A percentile compares a stretch with the other conserved stretches of the same genome.
phyloP scores from a whole-genome alignment of 2,113 vertebrate genomes.

The Varanus komodoensis region DNA sequence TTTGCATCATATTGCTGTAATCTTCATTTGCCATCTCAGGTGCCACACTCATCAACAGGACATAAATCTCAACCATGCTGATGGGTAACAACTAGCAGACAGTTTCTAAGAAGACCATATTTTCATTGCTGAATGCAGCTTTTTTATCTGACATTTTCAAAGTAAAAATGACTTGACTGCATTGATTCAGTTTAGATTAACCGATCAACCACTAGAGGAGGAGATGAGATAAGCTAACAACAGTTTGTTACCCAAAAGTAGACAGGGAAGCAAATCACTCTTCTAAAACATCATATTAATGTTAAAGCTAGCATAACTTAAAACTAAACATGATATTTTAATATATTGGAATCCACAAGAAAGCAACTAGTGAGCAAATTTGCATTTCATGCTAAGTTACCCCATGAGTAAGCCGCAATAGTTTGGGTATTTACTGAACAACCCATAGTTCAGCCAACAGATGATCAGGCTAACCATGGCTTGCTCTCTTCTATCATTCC shows the following conservation, averaged over 20 bases:
- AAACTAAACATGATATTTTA: not conserved
- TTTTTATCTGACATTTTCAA: rapidly evolving
- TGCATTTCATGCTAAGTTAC: too few relatives aligned
- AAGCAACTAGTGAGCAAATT: not conserved
- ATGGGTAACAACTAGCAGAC: not conserved
- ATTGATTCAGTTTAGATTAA: rapidly evolving
- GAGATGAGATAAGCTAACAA: conserved; percentile 37
- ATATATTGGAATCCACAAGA: too few relatives aligned
- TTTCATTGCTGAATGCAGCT: conserved; percentile 17
- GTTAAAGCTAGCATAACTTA: not conserved
- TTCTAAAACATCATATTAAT: not conserved
- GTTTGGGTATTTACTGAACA: too few relatives aligned
- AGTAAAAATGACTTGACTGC: not conserved
- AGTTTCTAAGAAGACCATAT: not conserved
- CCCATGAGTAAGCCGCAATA: too few relatives aligned
- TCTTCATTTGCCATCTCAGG: not conserved
- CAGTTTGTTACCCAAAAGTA: not conserved
- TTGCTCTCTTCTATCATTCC: too few relatives aligned
- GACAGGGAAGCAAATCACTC: not conserved
- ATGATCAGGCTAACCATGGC: too few relatives aligned
- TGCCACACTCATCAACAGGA: not conserved
- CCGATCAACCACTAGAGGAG: conserved; percentile 57
- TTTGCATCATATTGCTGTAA: not conserved
- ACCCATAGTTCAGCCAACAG: too few relatives aligned
- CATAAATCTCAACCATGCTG: conserved; percentile 12